Evolutionary conservation across 2,888 invertebrate species (phyloP).

Genomic region (Ennomos fuscantarius): DNA sequence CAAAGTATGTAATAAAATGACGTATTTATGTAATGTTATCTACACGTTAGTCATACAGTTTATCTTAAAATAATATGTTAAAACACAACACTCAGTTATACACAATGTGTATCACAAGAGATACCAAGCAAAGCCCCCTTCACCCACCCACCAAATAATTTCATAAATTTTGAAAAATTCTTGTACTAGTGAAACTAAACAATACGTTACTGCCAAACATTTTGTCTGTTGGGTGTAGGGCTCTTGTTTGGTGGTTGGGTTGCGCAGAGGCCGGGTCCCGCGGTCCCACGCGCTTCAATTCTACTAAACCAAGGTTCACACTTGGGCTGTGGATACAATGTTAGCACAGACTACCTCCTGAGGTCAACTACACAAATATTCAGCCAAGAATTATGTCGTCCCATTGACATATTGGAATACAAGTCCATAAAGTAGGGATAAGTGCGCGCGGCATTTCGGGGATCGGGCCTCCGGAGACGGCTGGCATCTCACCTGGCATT

Average conservation of each 20-base stretch:
- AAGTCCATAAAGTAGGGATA: slow-evolving; percentile 29
- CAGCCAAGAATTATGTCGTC: slow-evolving; percentile 43
- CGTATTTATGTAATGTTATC: no score
- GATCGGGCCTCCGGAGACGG: slow-evolving; percentile 83
- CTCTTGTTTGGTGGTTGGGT: slow-evolving; percentile 85
- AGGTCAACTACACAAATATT: slow-evolving; percentile 51
- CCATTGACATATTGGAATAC: slow-evolving; percentile 37
- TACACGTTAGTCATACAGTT: slow-evolving; percentile 16
- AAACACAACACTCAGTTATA: slow-evolving; percentile 35
- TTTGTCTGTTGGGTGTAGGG: slow-evolving; percentile 79
- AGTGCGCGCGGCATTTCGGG: slow-evolving; percentile 78
- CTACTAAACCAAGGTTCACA: slow-evolving; percentile 51
- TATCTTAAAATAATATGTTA: slow-evolving; percentile 28
- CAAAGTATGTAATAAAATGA: not conserved
- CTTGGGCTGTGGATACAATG: slow-evolving; percentile 43
- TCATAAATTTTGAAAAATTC: slow-evolving; percentile 62
- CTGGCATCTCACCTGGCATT: slow-evolving; percentile 91
- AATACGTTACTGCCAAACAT: slow-evolving; percentile 55
- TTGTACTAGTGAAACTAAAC: slow-evolving; percentile 29
- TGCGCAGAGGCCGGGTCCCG: slow-evolving; percentile 82
- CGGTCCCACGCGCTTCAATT: slow-evolving; percentile 75
- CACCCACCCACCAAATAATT: slow-evolving; percentile 84
- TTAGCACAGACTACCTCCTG: slow-evolving; percentile 58
- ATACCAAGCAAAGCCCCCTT: slow-evolving; percentile 86
- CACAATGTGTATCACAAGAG: slow-evolving; percentile 54